These are phyloP conservation scores for Phytoseiulus persimilis DNA, from an alignment of 2,888 invertebrate genomes.

Conservation along the genomic window DNA sequence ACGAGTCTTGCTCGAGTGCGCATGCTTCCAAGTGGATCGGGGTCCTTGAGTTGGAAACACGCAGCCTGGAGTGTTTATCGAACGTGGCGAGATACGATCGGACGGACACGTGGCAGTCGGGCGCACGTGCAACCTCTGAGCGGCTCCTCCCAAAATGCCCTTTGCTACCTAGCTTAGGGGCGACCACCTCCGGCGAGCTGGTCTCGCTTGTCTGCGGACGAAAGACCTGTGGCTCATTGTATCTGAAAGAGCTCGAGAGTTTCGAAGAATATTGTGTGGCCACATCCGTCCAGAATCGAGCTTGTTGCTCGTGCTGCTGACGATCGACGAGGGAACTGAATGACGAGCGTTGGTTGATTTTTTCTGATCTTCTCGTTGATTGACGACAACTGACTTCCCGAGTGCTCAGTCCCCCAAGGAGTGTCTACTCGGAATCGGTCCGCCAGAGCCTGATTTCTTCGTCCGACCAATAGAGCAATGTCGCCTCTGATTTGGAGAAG, in stretches of 20 bases:
- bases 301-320: too few relatives aligned
- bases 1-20: not conserved
- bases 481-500: too few relatives aligned
- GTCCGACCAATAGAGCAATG: too few relatives aligned
- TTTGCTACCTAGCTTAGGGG: slow-evolving; percentile 5
- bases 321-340: not conserved
- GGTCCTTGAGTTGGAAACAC: not conserved
- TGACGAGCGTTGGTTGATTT: not conserved
- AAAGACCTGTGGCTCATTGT: not conserved
- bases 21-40: not conserved
- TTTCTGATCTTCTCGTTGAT: not conserved
- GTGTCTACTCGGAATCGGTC: not conserved
- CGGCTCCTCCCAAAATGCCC: slow-evolving; percentile 5
- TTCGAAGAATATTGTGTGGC: not conserved
- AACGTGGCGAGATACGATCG: not conserved
- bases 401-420: not conserved
- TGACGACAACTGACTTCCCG: not conserved
- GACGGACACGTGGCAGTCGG: slow-evolving; percentile 5
- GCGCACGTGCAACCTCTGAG: not conserved
- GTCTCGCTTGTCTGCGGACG: not conserved
- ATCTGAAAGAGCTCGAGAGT: not conserved
- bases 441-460: too few relatives aligned
- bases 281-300: not conserved
- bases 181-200: not conserved
- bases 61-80: not conserved